A percentile compares a stretch with the other conserved stretches of the same genome.
Conservation (phyloP, 2,888 invertebrate genomes). For the Napeogenes inachia region DNA sequence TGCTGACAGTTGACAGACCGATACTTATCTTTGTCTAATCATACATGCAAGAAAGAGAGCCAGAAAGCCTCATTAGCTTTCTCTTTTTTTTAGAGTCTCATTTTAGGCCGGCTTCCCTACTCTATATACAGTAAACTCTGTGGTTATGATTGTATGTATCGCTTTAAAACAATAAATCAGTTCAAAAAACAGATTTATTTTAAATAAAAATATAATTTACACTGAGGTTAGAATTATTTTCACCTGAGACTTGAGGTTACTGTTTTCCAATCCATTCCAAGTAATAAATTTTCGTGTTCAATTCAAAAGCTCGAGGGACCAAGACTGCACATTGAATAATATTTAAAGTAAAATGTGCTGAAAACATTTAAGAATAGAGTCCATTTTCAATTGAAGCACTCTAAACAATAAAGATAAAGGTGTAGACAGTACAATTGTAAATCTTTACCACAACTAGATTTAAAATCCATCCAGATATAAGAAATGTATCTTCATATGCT, state of each 20-base stretch:
- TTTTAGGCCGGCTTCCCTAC: no score
- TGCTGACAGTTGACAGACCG: no score
- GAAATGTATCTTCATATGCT: no score
- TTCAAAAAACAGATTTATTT: background rate
- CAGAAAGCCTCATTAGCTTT: no score
- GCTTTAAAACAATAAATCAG: background rate
- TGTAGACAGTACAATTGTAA: background rate
- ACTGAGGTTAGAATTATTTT: slow-evolving; percentile 15
- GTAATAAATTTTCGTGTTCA: slow-evolving; percentile 34
- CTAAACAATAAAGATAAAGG: background rate
- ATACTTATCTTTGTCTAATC: no score
- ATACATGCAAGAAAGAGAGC: no score
- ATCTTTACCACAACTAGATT: background rate
- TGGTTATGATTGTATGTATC: background rate
- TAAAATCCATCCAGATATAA: background rate
- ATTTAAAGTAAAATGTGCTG: background rate
- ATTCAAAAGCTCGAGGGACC: slow-evolving; percentile 31
- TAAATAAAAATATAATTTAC: slow-evolving; percentile 1
- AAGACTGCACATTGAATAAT: slow-evolving; percentile 10
- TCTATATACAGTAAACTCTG: no score
- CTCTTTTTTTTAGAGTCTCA: no score
- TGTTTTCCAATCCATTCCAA: slow-evolving; percentile 34
- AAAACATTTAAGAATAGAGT: background rate
- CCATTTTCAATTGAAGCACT: slow-evolving; percentile 4
- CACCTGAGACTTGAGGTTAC: slow-evolving; percentile 24